Conservation (phyloP, 2,113 vertebrate species). For the Rhinolophus sinicus region DNA sequence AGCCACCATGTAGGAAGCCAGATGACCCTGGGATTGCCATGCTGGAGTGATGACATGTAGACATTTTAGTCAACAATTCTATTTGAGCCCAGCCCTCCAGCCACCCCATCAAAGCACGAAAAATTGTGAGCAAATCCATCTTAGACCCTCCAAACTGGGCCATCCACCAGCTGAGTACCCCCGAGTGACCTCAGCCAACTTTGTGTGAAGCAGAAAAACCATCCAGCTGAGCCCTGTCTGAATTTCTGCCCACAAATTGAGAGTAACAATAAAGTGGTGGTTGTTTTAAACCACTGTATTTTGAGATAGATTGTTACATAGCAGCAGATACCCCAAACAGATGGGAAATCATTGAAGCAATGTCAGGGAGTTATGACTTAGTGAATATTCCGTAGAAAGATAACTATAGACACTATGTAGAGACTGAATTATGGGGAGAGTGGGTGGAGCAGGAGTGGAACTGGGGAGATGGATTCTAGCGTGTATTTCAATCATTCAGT, state of each 20-base stretch:
- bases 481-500: not conserved
- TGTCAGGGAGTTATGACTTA: not conserved
- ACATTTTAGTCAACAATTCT: too few relatives aligned
- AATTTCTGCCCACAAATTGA: not conserved
- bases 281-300: not conserved
- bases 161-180: not conserved
- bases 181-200: not conserved
- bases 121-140: not conserved
- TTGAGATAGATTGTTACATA: not conserved
- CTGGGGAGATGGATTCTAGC: not conserved
- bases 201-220: not conserved
- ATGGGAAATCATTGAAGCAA: not conserved
- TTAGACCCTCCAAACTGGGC: not conserved
- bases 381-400: too few relatives aligned
- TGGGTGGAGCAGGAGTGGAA: accelerated
- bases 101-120: not conserved
- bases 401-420: accelerated
- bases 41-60: not conserved
- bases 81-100: not conserved
- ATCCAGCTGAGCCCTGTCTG: not conserved
- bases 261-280: not conserved
- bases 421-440: not conserved
- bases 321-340: not conserved
- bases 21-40: not conserved
- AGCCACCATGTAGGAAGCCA: not conserved